These are phyloP conservation scores for Origma solitaria DNA, from an alignment of 2,113 vertebrate genomes.

Conservation along the genomic window DNA sequence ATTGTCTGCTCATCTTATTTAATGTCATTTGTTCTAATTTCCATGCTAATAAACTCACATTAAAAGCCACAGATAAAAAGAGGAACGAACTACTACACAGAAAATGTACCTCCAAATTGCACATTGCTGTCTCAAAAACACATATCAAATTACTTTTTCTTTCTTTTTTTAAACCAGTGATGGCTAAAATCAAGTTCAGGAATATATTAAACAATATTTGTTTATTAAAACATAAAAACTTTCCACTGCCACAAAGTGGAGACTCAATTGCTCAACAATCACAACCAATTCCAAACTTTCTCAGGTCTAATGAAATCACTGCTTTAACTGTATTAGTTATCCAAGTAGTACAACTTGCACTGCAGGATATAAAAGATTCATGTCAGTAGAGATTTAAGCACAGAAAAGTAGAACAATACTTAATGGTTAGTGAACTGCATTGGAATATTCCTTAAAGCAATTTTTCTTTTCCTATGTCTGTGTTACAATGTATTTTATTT, in stretches of 20 bases:
- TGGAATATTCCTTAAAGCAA: constrained; percentile 26
- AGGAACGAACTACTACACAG: background rate
- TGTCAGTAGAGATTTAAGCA: constrained; percentile 42
- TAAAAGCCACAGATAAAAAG: background rate
- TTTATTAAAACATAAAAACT: background rate
- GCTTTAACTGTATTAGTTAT: constrained; percentile 4
- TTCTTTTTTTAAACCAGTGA: background rate
- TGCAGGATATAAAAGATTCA: constrained; percentile 46
- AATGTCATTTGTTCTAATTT: background rate
- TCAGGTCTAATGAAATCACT: background rate
- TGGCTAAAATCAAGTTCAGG: background rate
- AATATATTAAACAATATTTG: background rate
- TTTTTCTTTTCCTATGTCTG: background rate
- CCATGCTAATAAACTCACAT: background rate
- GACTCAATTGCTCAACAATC: background rate
- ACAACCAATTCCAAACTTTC: background rate
- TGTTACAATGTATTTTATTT: background rate
- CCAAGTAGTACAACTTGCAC: constrained; percentile 27
- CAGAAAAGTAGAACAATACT: constrained; percentile 11
- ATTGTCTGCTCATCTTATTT: background rate
- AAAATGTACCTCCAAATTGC: background rate
- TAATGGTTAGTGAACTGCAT: constrained; percentile 33
- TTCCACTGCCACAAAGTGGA: background rate
- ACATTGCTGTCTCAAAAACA: background rate
- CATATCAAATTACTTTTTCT: background rate